Base-by-base conservation (phyloP, 2,797 vertebrate genomes). In the Borostomias antarcticus region DNA sequence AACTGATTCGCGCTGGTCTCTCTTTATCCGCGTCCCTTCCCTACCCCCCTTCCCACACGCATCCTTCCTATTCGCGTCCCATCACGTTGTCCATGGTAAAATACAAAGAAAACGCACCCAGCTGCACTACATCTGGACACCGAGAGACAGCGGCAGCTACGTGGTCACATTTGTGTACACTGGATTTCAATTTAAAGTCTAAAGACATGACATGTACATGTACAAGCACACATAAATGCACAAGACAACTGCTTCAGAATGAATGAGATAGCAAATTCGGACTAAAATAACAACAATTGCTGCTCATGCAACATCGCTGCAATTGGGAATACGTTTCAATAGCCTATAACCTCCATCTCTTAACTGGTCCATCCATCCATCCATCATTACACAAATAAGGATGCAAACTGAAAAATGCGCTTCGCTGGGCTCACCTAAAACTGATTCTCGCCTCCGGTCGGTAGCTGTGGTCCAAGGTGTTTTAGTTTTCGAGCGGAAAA, bases 401-500 rank as follows among this genome's bases (percentile, higher is more conserved):
- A 23, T 28, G 50, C 11, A 17, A 51, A 2, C 21, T 3, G 32
- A 35, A 26, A 15, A 26, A 60, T 10, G 40, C 62, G 51, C 64
- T 60, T 40, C 47, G 64, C 15, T 28, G 58, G 63, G 83, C 90
- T 93, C 77, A 94, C 93, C 92, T 93, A 89, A 93, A 93, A 88
- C 85, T 86, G 91, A 89, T 90, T 88, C 89, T 89, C 90, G 83
- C 82, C 87, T 85, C 85, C 83, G 73, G 50, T 79, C 82, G 85
- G 87, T 83, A 83, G 85, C 60, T 88, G 86, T 53, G 87, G 77
- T 90, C 89, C 89, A 75, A 88, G 85, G 70, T 80, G 64, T 77
- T 83, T 91, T 89, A 93, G 89, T 89, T 88, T 84, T 87, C 85
- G 64, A 67, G 86, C 84, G 85, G 86, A 88, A 89, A 93, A 93